Evolutionary conservation across 2,113 vertebrate species (phyloP).

Genomic region (Rhabdomys dilectus): DNA sequence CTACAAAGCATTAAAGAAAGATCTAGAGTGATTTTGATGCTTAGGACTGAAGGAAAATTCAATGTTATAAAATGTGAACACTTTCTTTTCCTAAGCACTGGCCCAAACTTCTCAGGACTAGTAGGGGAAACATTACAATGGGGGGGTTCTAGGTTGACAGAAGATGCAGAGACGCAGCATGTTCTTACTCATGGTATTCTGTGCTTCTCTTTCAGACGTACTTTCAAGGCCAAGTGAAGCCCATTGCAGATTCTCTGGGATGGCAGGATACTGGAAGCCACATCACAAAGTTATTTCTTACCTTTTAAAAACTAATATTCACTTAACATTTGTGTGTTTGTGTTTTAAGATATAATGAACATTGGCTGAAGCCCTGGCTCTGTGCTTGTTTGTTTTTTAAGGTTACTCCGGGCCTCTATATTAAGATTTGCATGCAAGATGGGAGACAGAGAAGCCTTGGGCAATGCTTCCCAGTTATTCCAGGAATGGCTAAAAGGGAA

Average conservation of each 20-base stretch:
- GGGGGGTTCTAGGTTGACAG: neutral
- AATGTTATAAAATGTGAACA: neutral
- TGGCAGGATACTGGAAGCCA: slow-evolving; percentile 89
- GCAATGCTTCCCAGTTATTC: slow-evolving; percentile 87
- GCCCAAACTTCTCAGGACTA: neutral
- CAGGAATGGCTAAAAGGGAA: slow-evolving; percentile 86
- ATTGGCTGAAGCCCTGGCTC: neutral
- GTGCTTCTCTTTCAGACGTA: slow-evolving; percentile 86
- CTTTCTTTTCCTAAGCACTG: neutral
- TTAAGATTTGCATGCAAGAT: slow-evolving; percentile 93
- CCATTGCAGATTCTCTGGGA: slow-evolving; percentile 80
- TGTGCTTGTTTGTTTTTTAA: slow-evolving; percentile 77
- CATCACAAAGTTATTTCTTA: slow-evolving; percentile 78
- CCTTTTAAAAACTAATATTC: slow-evolving; percentile 37
- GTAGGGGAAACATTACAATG: neutral
- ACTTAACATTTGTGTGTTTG: neutral
- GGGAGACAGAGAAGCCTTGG: slow-evolving; percentile 86
- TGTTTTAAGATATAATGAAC: neutral
- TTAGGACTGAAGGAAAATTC: neutral
- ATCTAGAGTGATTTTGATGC: neutral
- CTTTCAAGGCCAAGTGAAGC: slow-evolving; percentile 88
- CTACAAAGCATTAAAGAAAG: neutral
- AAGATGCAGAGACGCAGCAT: neutral
- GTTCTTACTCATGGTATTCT: neutral
- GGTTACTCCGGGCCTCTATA: slow-evolving; percentile 92